phyloP scores from a whole-genome alignment of 2,113 vertebrate genomes.

The Psammodynastes pulverulentus region DNA sequence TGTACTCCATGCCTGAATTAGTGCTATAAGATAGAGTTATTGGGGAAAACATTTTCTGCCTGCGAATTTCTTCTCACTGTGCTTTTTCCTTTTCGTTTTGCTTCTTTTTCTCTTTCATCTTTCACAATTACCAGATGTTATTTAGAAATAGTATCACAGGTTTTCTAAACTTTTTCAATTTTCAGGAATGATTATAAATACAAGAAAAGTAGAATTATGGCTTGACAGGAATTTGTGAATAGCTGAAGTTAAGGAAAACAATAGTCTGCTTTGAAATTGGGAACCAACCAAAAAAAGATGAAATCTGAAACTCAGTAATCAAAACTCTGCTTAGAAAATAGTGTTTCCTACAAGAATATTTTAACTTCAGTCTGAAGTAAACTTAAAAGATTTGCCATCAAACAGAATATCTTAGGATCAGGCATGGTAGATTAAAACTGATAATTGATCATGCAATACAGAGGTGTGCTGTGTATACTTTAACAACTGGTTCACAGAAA shows the following conservation, averaged over 20 bases:
- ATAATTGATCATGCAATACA: neutral
- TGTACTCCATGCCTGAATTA: conserved; percentile 30
- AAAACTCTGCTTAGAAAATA: neutral
- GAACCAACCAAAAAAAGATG: neutral
- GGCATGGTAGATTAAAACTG: neutral
- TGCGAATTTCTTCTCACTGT: neutral
- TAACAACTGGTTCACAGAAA: no score
- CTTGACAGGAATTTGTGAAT: neutral
- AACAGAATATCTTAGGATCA: neutral
- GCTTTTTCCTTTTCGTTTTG: neutral
- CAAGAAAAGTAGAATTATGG: conserved; percentile 7
- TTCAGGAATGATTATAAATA: conserved; percentile 17
- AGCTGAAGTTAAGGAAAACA: neutral
- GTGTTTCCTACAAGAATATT: neutral
- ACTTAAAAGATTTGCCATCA: conserved; percentile 17
- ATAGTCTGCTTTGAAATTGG: neutral
- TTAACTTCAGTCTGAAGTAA: neutral
- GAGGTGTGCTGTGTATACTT: no score
- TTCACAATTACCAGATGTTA: conserved; percentile 15
- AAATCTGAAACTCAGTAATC: neutral
- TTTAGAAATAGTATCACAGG: neutral
- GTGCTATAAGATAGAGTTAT: conserved; percentile 27
- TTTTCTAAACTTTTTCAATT: conserved; percentile 2
- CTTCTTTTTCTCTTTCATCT: neutral
- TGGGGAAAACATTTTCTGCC: neutral